Evolutionary conservation across 1,140 invertebrate species (phyloP), one percentile per base, ranked within the genome.

Genomic region (Colletes gigas): DNA sequence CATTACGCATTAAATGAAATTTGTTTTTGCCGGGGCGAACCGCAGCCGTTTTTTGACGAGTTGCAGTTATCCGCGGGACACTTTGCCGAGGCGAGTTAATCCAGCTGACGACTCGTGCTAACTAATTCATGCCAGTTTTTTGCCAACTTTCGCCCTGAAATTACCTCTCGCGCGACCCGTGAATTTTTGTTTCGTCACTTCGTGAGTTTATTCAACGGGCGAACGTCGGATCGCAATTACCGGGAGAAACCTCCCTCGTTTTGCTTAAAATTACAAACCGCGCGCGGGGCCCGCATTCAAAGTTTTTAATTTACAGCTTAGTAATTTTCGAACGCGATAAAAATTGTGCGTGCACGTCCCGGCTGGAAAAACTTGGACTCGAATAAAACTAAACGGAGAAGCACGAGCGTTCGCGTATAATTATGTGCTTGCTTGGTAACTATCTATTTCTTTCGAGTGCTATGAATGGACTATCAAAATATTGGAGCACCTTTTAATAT

Each of bases 1-100:
- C 83, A 75, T 79, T 85, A 83, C 75, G 84, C 78, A 71, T 85
- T 85, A 85, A 85, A 85, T 85, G 77, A 85, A 84, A 83, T 81
- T 75, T 62, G 73, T 85, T 84, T 82, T 85, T 85, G 83, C 30
- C 65, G 19, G 0, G 14, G 3, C 63, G 47, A 67, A 69, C 68
- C 69, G 66, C 63, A 59, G 69, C 54, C 50, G 72, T 65, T 84
- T 76, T 82, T 74, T 68, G 65, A 47, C 59, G 82, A 39, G 68
- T 63, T 30, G 82, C 78, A 60, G 68, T 84, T 84, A 84, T 75
- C 72, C 79, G 55, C 59, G 50, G 15, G 60, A 59, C 79, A 66
- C 66, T 57, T 59, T 50, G 4, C 17, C 62, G 59, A 39, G 67
- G 41, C 12, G 57, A 78, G 70, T 82, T 82, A 79, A 86, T 82